Base-by-base conservation (phyloP, 2,797 vertebrate species). In the Agapornis canus region DNA sequence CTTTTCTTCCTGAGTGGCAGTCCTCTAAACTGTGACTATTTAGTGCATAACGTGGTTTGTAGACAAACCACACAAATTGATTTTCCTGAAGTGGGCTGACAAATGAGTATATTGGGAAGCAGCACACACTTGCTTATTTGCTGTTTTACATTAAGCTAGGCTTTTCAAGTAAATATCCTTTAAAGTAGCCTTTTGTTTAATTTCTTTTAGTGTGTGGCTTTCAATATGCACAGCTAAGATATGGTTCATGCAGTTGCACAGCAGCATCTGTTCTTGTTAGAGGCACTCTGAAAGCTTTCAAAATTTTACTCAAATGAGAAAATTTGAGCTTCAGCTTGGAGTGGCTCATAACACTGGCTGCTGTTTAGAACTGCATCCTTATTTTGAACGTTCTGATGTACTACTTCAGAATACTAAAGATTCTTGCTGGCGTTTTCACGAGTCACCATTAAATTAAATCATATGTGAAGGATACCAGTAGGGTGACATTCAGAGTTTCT, bases 1-100 rank as follows among this genome's bases (percentile, higher is more conserved):
- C 57, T 70, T 86, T 60, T 51, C 35, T 49, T 83, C 66, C 72
- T 23, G 32, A 81, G 76, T 22, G 17, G n/a, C 59, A 57, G 59
- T 88, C 61, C 45, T 60, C 64, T n/a, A 51, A 87, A 42, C 39
- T 65, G 85, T 56, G 82, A 45, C 91, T 68, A 1, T 71, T 94
- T 40, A 29, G 84, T 14, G 35, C 23, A 0, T 63, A 89, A 57
- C 11, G 3, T 1, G 0, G 40, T 83, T 94, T 92, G 91, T 75
- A 92, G 91, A 84, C 86, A 88, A 94, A 91, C 87, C 72, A 65
- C 78, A 26, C 0, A 1, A 43, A 96, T 88, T 93, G 96, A 96
- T 97, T 96, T 97, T 93, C 61, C 76, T 92, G 77, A 90, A 95
- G 91, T 60, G 76, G 79, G 31, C 91, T 96, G 89, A 83, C 89